Percentiles rank a stretch among this genome's conserved stretches.
Evolutionary conservation across 2,113 vertebrate genomes (phyloP).

Genomic region (Engystomops pustulosus): DNA sequence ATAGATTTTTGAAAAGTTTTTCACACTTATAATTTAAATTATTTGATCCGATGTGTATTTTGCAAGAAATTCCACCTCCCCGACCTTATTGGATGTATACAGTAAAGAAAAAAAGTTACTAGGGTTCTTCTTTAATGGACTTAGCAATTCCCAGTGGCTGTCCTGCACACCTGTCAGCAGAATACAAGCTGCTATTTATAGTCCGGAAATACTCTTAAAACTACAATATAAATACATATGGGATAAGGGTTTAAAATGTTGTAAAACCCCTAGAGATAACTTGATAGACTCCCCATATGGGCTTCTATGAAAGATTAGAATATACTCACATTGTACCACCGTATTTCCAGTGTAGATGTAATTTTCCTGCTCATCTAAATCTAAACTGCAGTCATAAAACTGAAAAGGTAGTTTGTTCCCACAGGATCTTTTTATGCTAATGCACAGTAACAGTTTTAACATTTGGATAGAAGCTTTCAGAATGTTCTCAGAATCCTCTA

Average conservation of each 20-base stretch:
- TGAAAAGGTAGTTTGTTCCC: constrained; percentile 26
- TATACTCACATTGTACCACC: neutral
- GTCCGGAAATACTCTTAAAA: neutral
- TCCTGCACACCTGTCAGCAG: constrained; percentile 1
- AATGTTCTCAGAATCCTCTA: neutral
- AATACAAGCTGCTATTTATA: constrained; percentile 25
- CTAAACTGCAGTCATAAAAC: constrained; percentile 2
- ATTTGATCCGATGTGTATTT: too few relatives aligned
- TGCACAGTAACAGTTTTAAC: neutral
- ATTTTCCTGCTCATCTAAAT: constrained; percentile 15
- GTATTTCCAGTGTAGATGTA: neutral
- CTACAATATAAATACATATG: constrained; percentile 20
- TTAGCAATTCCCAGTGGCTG: neutral
- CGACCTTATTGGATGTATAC: too few relatives aligned
- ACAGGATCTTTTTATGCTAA: constrained; percentile 26
- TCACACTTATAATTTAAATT: too few relatives aligned
- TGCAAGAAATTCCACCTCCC: too few relatives aligned
- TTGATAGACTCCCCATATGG: constrained; percentile 10
- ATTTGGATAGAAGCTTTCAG: neutral
- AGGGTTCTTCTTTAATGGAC: neutral
- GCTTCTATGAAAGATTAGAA: neutral
- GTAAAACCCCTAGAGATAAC: neutral
- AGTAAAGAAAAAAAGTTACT: too few relatives aligned
- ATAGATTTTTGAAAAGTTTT: too few relatives aligned
- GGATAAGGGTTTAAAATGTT: neutral